Base-by-base conservation (phyloP, 2,888 invertebrate genomes). In the Chrysina gloriosa region DNA sequence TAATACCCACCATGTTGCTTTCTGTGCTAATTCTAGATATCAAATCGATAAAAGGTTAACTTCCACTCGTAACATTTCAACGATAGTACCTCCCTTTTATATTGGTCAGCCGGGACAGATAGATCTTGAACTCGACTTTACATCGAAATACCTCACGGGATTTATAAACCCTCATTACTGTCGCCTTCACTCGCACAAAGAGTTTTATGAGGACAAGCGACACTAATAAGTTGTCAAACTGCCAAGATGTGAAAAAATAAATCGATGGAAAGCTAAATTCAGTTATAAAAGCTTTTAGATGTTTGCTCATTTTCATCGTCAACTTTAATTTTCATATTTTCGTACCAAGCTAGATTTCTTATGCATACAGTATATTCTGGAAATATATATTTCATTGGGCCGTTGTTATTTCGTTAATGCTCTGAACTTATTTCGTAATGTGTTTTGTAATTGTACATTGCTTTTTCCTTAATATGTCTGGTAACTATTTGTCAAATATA, bases 141-240 rank as follows among this genome's bases (percentile, higher is more conserved):
- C 39, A 23, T 36, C 3, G 5, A 23, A 54, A 56, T 39, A 9
- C 39, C 23, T 56, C 14, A n/a, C n/a, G n/a, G 16, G 39, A 56
- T 21, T 39, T 36, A 23, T 23, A 14, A 9, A 23, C 6, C 39
- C n/a, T 56, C 56, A 56, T 56, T 56, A 56, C 16, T 11, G 11
- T 23, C 6, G 25, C 14, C 31, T 54, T 54, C 19, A 11, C n/a
- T 1, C n/a, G 7, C 11, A 56, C 23, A 56, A 56, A 56, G 31
- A 39, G 19, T 36, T 36, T 39, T 39, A 56, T 23, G 27, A 50
- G 6, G 27, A 27, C n/a, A 29, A 27, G 27, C 25, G 27, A 11
- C 21, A 27, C 6, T 50, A 50, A 27, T 50, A 50, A 50, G 27
- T 27, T 14, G 4, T 27, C 27, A 7, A 50, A 27, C 50, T 50